Base-by-base conservation (phyloP, 2,888 invertebrate species). In the Crepidodera aurea region DNA sequence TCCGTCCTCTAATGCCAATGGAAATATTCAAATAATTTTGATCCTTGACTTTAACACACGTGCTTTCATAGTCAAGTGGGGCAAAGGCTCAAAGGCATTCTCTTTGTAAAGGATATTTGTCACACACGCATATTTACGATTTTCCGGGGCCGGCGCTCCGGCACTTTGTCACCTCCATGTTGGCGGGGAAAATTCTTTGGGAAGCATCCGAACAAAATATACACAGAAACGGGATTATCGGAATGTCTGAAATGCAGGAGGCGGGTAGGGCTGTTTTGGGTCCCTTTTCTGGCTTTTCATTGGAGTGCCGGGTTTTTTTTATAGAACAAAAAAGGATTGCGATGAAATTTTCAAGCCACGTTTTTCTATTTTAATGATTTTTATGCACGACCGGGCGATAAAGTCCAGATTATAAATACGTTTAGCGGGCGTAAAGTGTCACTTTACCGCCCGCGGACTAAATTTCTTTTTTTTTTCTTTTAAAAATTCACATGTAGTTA, bases 111-210 rank as follows among this genome's bases (percentile, higher is more conserved):
- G 57, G 64, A 68, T 66, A 69, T 70, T 69, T 70, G 70, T 71
- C 69, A 69, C 68, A 64, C 61, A 71, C 67, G 68, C 68, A 69
- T 70, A 70, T 68, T 70, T 70, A 64, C 70, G 70, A 70, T 69
- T 70, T 68, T 53, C 60, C 25, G 37, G 27, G 62, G 62, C 58
- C 64, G 62, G 53, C 42, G 59, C 60, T 50, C 44, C 19, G 59
- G 59, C 68, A 70, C 68, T 70, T 70, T 70, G 68, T 68, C 68
- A 66, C 58, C 57, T 57, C 48, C 29, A 57, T 57, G 37, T 22
- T 25, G 48, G 29, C 37, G 57, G 25, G 48, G 57, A 34, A 46
- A 18, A 56, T 56, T 46, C 46, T 46, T 56, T 37, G 13, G 22
- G 19, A 56, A 46, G 16, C 37, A 46, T 44, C 16, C 42, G 32